phyloP scores from a whole-genome alignment of 2,797 vertebrate genomes.

The Sciurus vulgaris region DNA sequence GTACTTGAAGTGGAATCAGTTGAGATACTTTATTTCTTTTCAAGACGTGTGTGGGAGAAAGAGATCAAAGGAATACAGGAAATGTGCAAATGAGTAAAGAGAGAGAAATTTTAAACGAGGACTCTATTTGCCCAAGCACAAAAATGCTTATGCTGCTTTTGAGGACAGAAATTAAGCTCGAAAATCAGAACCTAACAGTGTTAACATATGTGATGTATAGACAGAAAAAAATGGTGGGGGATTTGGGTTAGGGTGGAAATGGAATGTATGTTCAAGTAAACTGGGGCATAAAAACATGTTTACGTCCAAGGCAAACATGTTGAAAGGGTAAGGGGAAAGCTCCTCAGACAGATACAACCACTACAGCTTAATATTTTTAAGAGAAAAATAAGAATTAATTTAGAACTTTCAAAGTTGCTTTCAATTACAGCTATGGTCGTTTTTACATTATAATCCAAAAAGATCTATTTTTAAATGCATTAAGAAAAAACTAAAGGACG shows the following conservation, averaged over 20 bases:
- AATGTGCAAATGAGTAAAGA: constrained; percentile 27
- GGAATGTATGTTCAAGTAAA: background rate
- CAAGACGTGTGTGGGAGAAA: background rate
- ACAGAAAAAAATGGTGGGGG: background rate
- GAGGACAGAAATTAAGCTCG: background rate
- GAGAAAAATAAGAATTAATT: background rate
- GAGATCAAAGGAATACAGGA: background rate
- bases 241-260: constrained; percentile 13
- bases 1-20: constrained; percentile 30
- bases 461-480: background rate
- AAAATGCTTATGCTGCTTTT: background rate
- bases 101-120: background rate
- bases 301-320: constrained; percentile 56
- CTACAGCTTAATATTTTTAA: background rate
- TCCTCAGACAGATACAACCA: background rate
- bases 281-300: background rate
- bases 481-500: no score
- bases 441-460: background rate
- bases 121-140: background rate
- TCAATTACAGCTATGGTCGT: background rate
- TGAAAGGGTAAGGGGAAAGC: background rate
- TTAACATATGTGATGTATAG: background rate
- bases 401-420: constrained; percentile 42
- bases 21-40: constrained; percentile 67
- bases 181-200: background rate